Evolutionary conservation across 2,113 vertebrate genomes (phyloP).

Genomic region (Monopterus albus): DNA sequence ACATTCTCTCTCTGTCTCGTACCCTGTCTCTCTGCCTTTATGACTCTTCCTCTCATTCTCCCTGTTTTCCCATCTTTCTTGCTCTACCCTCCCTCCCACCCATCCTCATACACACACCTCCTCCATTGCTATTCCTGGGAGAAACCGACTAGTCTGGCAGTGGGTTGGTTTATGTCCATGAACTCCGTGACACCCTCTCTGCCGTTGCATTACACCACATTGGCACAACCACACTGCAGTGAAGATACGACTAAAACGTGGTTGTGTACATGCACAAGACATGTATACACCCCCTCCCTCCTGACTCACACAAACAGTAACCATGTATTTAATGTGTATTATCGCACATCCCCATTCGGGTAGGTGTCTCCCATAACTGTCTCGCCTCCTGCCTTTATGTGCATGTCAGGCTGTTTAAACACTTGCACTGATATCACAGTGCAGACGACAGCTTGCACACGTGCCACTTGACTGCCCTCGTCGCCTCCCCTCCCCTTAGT

Average conservation of each 20-base stretch:
- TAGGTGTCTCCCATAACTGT: conserved; percentile 18
- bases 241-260: neutral
- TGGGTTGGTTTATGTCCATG: conserved; percentile 75
- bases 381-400: conserved; percentile 22
- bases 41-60: conserved; percentile 38
- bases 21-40: conserved; percentile 31
- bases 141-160: conserved; percentile 72
- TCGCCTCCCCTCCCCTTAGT: conserved; percentile 60
- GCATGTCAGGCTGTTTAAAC: conserved; percentile 68
- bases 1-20: conserved; percentile 37
- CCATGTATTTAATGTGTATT: conserved; percentile 14
- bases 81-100: conserved; percentile 28
- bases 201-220: conserved; percentile 70
- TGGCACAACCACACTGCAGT: conserved; percentile 50
- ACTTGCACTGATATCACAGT: conserved; percentile 65
- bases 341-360: conserved; percentile 16
- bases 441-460: conserved; percentile 77
- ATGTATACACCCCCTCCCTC: no score
- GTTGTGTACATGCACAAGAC: neutral
- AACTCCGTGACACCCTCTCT: conserved; percentile 71
- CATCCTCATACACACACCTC: conserved; percentile 41
- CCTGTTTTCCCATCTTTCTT: conserved; percentile 37
- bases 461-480: conserved; percentile 74
- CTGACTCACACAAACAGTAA: neutral
- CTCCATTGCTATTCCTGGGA: conserved; percentile 76